Conservation (phyloP, 2,113 vertebrate genomes). For the Ceyx cyanopectus region DNA sequence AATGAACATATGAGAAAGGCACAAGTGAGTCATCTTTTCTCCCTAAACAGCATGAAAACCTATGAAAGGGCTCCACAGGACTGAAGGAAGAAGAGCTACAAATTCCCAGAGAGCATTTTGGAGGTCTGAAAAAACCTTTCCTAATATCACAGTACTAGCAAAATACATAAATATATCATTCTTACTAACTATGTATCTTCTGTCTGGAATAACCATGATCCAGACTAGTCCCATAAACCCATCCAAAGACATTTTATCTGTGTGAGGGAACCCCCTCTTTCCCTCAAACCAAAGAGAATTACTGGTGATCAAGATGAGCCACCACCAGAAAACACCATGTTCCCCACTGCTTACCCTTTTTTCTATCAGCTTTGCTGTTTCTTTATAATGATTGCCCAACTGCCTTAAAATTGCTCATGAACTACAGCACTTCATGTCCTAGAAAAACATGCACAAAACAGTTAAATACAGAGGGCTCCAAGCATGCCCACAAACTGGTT, state of each 20-base stretch:
- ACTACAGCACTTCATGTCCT: background rate
- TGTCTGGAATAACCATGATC: background rate
- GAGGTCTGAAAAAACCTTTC: conserved; percentile 1
- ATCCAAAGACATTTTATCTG: background rate
- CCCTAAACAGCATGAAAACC: background rate
- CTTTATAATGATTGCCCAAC: background rate
- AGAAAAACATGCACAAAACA: background rate
- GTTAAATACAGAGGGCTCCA: background rate
- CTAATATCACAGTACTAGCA: background rate
- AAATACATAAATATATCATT: background rate
- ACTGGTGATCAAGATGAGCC: background rate
- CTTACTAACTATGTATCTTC: background rate
- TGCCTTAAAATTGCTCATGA: background rate
- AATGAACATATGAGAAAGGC: background rate
- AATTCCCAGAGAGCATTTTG: background rate
- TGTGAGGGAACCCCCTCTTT: background rate
- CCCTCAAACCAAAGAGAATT: background rate
- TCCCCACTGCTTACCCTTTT: background rate
- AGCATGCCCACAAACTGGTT: background rate
- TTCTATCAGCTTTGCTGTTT: background rate
- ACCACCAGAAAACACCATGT: background rate
- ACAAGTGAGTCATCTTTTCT: background rate
- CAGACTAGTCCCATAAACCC: background rate
- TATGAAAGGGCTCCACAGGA: background rate
- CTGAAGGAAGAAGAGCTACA: background rate